Percentiles rank a stretch among this genome's conserved stretches.
phyloP scores from a whole-genome alignment of 2,797 vertebrate genomes.

The Danio jaintianensis region DNA sequence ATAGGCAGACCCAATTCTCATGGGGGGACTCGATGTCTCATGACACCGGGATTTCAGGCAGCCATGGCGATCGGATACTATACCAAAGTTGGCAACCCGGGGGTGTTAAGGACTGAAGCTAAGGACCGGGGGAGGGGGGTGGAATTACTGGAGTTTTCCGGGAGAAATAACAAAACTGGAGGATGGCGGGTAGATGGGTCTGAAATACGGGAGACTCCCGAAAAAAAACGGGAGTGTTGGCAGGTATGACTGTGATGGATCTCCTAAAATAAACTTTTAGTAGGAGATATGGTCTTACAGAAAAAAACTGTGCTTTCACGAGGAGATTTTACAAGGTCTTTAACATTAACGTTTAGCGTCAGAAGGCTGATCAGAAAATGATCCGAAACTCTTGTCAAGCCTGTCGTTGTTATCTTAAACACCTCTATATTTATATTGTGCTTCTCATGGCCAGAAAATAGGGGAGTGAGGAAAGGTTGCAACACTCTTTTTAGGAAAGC shows the following conservation, averaged over 20 bases:
- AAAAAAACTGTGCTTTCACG: background rate
- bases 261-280: background rate
- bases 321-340: slow-evolving; percentile 5
- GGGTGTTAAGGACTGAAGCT: too few relatives aligned
- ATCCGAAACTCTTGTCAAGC: background rate
- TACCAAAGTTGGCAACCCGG: too few relatives aligned
- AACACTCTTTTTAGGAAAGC: slow-evolving; percentile 67
- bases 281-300: background rate
- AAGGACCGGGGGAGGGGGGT: too few relatives aligned
- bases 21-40: too few relatives aligned
- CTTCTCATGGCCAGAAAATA: slow-evolving; percentile 11
- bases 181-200: too few relatives aligned
- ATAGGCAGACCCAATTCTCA: too few relatives aligned
- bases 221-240: too few relatives aligned
- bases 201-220: too few relatives aligned
- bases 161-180: too few relatives aligned
- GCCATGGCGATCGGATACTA: too few relatives aligned
- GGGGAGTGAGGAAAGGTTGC: slow-evolving; percentile 48
- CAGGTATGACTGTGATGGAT: background rate
- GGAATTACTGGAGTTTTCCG: too few relatives aligned
- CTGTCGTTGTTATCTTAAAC: background rate
- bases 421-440: slow-evolving; percentile 8
- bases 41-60: too few relatives aligned
- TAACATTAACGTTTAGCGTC: background rate
- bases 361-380: slow-evolving; percentile 20